phyloP scores from a whole-genome alignment of 1,140 invertebrate species.

The Drosophila suzukii region DNA sequence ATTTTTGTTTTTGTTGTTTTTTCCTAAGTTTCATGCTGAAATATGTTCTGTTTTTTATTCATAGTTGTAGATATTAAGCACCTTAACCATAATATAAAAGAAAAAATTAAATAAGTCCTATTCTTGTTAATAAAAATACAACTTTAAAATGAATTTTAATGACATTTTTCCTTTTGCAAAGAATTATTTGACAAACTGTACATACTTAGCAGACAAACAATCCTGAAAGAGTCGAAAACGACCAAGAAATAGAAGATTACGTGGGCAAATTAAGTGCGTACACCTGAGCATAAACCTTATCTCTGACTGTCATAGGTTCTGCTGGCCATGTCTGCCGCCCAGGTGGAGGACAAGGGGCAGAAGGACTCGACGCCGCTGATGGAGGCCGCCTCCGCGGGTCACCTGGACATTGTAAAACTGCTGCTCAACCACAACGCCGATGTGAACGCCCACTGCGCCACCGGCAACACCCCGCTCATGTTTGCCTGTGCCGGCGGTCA shows the following conservation, averaged over 20 bases:
- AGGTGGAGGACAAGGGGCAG: slow-evolving; percentile 96
- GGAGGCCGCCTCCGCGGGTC: slow-evolving; percentile 97
- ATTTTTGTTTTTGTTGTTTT: no score
- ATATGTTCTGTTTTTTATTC: no score
- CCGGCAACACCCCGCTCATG: slow-evolving; percentile 98
- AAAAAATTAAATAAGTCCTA: no score
- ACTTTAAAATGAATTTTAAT: no score
- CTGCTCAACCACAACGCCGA: slow-evolving; percentile 96
- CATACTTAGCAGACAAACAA: slow-evolving; percentile 1
- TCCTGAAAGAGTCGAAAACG: background rate
- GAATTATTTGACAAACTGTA: no score
- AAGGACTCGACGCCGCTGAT: slow-evolving; percentile 98
- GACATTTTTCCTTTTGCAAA: no score
- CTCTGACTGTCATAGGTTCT: slow-evolving; percentile 88
- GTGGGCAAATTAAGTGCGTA: background rate
- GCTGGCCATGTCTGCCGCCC: slow-evolving; percentile 98
- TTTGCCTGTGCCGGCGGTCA: slow-evolving; percentile 99
- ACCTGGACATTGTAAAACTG: slow-evolving; percentile 96
- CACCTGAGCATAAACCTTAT: background rate
- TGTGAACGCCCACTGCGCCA: slow-evolving; percentile 97
- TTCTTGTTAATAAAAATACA: no score
- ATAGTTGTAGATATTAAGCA: no score
- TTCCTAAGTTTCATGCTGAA: no score
- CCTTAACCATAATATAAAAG: no score
- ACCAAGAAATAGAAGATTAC: background rate